A percentile compares a stretch with the other conserved stretches of the same genome.
Conservation (phyloP, 2,113 vertebrate species). For the Caretta caretta region DNA sequence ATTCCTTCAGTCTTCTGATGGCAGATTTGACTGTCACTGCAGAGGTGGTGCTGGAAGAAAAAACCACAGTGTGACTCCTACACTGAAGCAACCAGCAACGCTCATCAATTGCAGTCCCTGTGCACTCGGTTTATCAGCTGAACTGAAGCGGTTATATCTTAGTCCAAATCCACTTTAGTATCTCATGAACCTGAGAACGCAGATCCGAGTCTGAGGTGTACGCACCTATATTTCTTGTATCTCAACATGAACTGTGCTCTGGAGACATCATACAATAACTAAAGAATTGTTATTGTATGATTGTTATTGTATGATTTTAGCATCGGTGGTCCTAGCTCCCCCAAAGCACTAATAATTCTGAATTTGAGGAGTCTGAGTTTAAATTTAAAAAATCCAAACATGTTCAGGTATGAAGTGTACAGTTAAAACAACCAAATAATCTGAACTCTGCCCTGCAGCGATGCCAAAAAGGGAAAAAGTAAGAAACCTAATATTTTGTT, state of each 20-base stretch:
- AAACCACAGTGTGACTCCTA: slow-evolving; percentile 46
- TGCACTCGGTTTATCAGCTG: background rate
- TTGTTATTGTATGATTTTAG: too few relatives aligned
- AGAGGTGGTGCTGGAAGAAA: slow-evolving; percentile 92
- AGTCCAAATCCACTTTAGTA: background rate
- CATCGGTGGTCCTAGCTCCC: rapidly evolving
- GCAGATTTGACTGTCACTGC: slow-evolving; percentile 99
- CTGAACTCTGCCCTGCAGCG: background rate
- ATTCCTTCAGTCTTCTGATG: slow-evolving; percentile 97
- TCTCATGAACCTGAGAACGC: background rate
- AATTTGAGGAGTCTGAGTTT: background rate
- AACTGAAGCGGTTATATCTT: background rate
- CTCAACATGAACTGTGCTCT: background rate
- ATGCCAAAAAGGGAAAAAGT: background rate
- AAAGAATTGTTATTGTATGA: too few relatives aligned
- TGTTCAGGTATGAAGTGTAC: background rate
- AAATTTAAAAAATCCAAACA: background rate
- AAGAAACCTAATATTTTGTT: too few relatives aligned
- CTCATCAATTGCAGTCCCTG: too few relatives aligned
- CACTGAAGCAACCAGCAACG: background rate
- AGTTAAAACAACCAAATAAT: background rate
- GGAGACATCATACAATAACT: rapidly evolving
- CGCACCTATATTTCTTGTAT: background rate
- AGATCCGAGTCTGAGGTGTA: background rate
- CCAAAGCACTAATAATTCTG: background rate